Evolutionary conservation across 2,888 invertebrate genomes (phyloP), one percentile per base, ranked within the genome.

Genomic region (Fabriciana adippe): DNA sequence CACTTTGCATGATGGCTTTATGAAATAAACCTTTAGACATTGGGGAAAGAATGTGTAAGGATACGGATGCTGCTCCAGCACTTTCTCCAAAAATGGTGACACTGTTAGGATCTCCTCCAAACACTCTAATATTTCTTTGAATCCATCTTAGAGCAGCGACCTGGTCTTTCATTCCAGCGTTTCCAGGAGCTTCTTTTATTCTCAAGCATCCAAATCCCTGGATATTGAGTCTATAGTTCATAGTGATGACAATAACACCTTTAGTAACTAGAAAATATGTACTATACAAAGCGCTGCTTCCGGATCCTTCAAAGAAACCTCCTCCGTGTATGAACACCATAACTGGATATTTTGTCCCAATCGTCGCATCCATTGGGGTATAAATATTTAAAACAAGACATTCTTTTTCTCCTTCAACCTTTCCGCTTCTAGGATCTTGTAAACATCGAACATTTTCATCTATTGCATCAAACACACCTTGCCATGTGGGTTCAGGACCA

Each of bases 311-410:
- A 48, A 81, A 86, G 72, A 79, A 92, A 0, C 86, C 91, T 67
- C 92, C 92, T 6, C 92, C 92, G 41, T 92, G 92, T 2, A 92
- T 81, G 67, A 81, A 90, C 5, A 87, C 80, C 91, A 92, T 91
- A 13, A 91, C 89, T 0, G 91, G 88, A 16, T 88, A 75, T 6
- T 74, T 76, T 4, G 76, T 73, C 3, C 72, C 68, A 0, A 74
- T 50, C 1, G 64, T 21, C 0, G 76, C 69, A 21, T 81, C 75
- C 0, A 82, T 53, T 2, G 92, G 90, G 0, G 86, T 85, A 70
- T 81, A 85, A 0, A 92, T 81, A 51, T 92, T 90, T 6, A 91
- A 78, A 3, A 74, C 76, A 6, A 90, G 76, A 65, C 92, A 92
- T 59, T 90, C 77, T 55, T 78, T 75, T 69, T 77, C 79, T 1